Evolutionary conservation across 2,797 vertebrate species (phyloP).

Genomic region (Lindbergichthys nudifrons): DNA sequence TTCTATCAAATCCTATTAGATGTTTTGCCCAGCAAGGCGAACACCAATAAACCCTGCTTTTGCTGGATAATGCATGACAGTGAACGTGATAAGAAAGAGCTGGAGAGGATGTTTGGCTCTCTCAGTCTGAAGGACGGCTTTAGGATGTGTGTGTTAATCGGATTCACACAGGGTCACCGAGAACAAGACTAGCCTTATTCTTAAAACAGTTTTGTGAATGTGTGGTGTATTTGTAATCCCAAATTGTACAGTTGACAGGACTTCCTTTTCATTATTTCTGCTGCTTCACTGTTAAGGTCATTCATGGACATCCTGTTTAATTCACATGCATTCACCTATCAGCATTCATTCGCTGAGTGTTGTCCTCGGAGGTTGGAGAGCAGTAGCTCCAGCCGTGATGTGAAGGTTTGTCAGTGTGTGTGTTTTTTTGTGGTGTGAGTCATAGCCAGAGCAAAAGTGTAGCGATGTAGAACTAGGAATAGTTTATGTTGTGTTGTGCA

Average conservation of each 20-base stretch:
- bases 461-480: slow-evolving; percentile 55
- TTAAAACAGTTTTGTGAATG: slow-evolving; percentile 56
- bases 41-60: slow-evolving; percentile 58
- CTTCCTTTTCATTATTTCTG: slow-evolving; percentile 25
- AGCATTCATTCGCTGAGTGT: slow-evolving; percentile 45
- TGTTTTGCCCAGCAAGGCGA: slow-evolving; percentile 32
- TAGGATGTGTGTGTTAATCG: slow-evolving; percentile 47
- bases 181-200: slow-evolving; percentile 42
- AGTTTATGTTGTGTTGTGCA: slow-evolving; percentile 55
- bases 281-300: slow-evolving; percentile 49
- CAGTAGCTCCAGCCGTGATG: slow-evolving; percentile 52
- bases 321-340: slow-evolving; percentile 52
- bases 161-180: slow-evolving; percentile 45
- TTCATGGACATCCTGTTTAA: slow-evolving; percentile 46
- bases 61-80: slow-evolving; percentile 41
- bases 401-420: slow-evolving; percentile 50
- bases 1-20: slow-evolving; percentile 59
- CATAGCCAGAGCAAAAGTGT: slow-evolving; percentile 52
- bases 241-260: slow-evolving; percentile 17
- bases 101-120: slow-evolving; percentile 32
- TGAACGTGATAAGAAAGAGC: slow-evolving; percentile 46
- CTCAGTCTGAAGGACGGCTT: slow-evolving; percentile 28
- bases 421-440: slow-evolving; percentile 44
- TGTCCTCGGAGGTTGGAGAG: slow-evolving; percentile 55
- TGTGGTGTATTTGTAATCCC: slow-evolving; percentile 38